Evolutionary conservation across 2,113 vertebrate species (phyloP), one percentile per base, ranked within the genome.

Genomic region (Indri indri): DNA sequence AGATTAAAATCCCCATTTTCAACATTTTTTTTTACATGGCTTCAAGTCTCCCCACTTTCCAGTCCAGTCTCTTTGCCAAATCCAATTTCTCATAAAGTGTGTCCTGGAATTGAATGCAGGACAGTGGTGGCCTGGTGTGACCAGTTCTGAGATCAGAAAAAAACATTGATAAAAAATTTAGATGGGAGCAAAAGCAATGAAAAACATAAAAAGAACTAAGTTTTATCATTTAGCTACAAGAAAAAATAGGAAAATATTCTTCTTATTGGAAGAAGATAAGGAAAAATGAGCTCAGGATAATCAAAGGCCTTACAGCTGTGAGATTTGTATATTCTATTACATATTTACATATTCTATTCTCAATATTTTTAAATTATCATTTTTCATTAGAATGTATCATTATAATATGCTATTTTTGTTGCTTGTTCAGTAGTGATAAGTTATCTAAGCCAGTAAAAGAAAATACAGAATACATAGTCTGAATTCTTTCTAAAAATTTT

Each of bases 401-500:
- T 59, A 70, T 6, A 90, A 73, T 32, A 57, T 71, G 22, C 11
- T 65, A 42, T 63, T 95, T 59, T 57, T 74, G 45, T 87, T 91
- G 88, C 25, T 83, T 90, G 6, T 82, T 93, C 68, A 25, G n/a
- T n/a, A 40, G 30, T 57, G 45, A 77, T 88, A 84, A 50, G 16
- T 71, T 92, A 93, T 27, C 45, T 65, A 82, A 40, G 57, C 40
- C 89, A 77, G 27, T 84, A 42, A 89, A 54, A 79, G 23, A 63
- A 91, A 91, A 95, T 54, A 45, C 4, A 76, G 14, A 66, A 25
- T 50, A 57, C 34, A 32, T 61, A 32, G 16, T 45, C n/a, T 18
- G 27, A 80, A 57, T 87, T 95, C 20, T 95, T 83, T 94, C 59
- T 83, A 47, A 66, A 90, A 91, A 70, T 63, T 92, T 95, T 83